phyloP scores from a whole-genome alignment of 64 coral and sea anemone genomes.

The Porites australiensis region DNA sequence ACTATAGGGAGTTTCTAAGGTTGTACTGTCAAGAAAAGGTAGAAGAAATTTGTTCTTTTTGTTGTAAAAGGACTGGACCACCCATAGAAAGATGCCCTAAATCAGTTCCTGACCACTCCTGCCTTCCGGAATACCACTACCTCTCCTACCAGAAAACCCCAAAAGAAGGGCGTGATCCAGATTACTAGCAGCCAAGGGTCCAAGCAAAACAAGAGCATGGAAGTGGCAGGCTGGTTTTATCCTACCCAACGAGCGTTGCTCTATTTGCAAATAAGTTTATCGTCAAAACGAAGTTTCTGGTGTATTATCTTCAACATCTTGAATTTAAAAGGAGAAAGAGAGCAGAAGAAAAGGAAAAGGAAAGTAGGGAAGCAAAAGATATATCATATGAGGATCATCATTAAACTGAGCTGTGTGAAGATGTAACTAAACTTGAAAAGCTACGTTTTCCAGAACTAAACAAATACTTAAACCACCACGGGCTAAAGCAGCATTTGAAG shows the following conservation, averaged over 20 bases:
- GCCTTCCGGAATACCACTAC: no score
- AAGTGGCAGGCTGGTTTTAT: no score
- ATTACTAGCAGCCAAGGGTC: conserved; percentile 4
- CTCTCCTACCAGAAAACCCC: conserved; percentile 12
- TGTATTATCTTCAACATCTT: conserved; percentile 27
- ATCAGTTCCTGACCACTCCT: no score
- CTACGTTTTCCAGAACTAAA: background rate
- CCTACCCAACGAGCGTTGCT: no score
- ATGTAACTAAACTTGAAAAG: background rate
- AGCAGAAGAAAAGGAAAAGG: conserved; percentile 40
- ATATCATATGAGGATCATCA: background rate
- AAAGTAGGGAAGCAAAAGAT: conserved; percentile 26
- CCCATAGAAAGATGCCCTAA: no score
- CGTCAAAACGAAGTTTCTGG: background rate
- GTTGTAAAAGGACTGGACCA: no score
- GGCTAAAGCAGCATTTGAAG: no score
- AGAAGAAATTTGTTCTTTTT: no score
- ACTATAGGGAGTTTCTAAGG: no score
- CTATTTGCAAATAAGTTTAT: background rate
- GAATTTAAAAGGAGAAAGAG: conserved; percentile 51
- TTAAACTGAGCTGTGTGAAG: background rate
- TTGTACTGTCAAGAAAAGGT: no score
- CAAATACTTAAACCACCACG: no score
- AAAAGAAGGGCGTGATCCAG: conserved; percentile 30
- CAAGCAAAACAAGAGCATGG: background rate